Percentiles rank a stretch among this genome's conserved stretches.
Conservation (phyloP, 2,797 vertebrate genomes). For the Labroides dimidiatus region DNA sequence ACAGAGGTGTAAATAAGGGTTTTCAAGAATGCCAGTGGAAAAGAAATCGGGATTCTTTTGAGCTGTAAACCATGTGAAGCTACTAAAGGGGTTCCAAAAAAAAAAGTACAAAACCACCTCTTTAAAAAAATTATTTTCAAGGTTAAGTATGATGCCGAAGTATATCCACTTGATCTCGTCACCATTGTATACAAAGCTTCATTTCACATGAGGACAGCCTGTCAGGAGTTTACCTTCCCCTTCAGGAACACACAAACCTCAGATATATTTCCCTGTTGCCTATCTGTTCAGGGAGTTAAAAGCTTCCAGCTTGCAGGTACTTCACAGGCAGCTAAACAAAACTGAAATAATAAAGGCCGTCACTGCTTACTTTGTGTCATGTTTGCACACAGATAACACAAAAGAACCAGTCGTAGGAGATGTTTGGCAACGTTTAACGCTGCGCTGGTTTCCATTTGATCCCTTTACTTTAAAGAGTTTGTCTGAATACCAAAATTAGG, state of each 20-base stretch:
- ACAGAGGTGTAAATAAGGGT: too few relatives aligned
- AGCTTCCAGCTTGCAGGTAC: constrained; percentile 29
- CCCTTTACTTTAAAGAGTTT: constrained; percentile 36
- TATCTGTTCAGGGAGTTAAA: constrained; percentile 31
- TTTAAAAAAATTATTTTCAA: not conserved
- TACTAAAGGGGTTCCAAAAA: too few relatives aligned
- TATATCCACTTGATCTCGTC: constrained; percentile 47
- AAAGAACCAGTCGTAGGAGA: constrained; percentile 41
- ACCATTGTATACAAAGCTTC: constrained; percentile 24
- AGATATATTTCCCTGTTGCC: constrained; percentile 37
- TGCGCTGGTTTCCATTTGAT: constrained; percentile 41
- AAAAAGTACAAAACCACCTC: too few relatives aligned
- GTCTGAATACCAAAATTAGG: constrained; percentile 17
- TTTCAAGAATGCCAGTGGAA: too few relatives aligned
- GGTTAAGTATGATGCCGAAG: constrained; percentile 56
- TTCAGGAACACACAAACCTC: constrained; percentile 25
- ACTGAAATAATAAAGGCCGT: constrained; percentile 36
- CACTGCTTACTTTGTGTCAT: constrained; percentile 33
- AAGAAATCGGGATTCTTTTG: too few relatives aligned
- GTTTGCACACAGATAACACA: constrained; percentile 57
- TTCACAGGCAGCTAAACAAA: constrained; percentile 43
- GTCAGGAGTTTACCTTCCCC: constrained; percentile 2
- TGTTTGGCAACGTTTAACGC: constrained; percentile 39
- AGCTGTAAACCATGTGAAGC: too few relatives aligned
- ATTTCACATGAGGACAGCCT: constrained; percentile 32